Conservation (phyloP, 2,888 invertebrate species). For the Apeira syringaria region DNA sequence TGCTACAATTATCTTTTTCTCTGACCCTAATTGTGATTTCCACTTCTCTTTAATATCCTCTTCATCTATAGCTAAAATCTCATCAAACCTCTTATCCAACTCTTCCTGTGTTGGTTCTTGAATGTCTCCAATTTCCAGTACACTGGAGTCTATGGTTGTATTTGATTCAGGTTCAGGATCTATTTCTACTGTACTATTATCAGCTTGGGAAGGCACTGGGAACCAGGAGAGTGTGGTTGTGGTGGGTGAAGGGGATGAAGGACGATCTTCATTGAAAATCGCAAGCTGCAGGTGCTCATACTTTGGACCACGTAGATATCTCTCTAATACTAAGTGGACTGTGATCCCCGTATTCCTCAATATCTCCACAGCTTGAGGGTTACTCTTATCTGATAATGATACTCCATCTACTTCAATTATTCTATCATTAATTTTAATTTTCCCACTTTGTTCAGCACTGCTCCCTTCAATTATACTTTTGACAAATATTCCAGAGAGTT, state of each 20-base stretch:
- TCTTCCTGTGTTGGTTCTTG: conserved; percentile 79
- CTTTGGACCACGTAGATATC: conserved; percentile 96
- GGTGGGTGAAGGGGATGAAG: conserved; percentile 88
- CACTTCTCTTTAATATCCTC: conserved; percentile 91
- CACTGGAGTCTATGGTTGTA: conserved; percentile 91
- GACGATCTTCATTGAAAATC: conserved; percentile 85
- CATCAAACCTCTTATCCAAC: conserved; percentile 76
- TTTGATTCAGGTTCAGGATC: conserved; percentile 92
- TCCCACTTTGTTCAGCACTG: conserved; percentile 95
- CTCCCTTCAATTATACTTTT: conserved; percentile 99
- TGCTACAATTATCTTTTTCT: conserved; percentile 95
- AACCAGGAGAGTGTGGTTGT: conserved; percentile 93
- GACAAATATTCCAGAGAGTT: conserved; percentile 99
- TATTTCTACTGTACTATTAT: conserved; percentile 82
- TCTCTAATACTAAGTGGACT: conserved; percentile 94
- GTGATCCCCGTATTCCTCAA: conserved; percentile 96
- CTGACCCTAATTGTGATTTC: conserved; percentile 91
- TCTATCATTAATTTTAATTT: conserved; percentile 97
- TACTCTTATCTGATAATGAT: conserved; percentile 95
- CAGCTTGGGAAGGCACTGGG: conserved; percentile 88
- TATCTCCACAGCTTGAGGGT: conserved; percentile 98
- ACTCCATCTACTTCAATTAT: conserved; percentile 98
- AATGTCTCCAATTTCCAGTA: conserved; percentile 81
- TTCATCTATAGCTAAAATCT: conserved; percentile 78
- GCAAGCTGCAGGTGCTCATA: conserved; percentile 96